Evolutionary conservation across 2,113 vertebrate genomes (phyloP).

Genomic region (Mormyrus iriodes): DNA sequence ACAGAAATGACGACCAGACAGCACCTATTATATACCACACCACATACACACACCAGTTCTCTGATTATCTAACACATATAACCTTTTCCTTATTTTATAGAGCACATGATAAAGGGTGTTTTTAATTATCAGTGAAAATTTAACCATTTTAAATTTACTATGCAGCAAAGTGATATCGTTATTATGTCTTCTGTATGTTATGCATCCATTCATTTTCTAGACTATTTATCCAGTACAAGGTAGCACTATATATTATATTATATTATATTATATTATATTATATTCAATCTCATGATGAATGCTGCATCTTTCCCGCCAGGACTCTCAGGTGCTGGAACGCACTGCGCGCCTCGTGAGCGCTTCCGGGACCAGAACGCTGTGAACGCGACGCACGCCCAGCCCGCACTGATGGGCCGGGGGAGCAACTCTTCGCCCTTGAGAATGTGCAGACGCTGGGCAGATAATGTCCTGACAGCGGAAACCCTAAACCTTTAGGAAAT

Average conservation of each 20-base stretch:
- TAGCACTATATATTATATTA: neutral
- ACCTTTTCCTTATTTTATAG: neutral
- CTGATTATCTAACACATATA: neutral
- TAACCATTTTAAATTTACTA: neutral
- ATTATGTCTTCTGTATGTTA: neutral
- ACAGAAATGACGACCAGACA: neutral
- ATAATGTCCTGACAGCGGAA: constrained; percentile 73
- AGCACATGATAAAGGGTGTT: neutral
- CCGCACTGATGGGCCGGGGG: constrained; percentile 45
- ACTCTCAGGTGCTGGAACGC: neutral
- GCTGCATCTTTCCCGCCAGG: neutral
- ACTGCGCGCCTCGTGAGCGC: neutral
- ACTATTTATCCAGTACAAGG: neutral
- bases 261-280: neutral
- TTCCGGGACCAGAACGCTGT: constrained; percentile 32
- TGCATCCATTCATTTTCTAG: neutral
- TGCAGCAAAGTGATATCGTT: neutral
- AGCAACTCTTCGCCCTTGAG: constrained; percentile 63
- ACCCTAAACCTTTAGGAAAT: constrained; percentile 62
- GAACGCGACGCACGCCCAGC: constrained; percentile 43
- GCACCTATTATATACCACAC: neutral
- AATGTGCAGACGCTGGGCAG: constrained; percentile 70
- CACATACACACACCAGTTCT: neutral
- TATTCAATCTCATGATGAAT: neutral
- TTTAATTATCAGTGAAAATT: neutral